Evolutionary conservation across 2,888 invertebrate genomes (phyloP).

Genomic region (Augiades crinisus): DNA sequence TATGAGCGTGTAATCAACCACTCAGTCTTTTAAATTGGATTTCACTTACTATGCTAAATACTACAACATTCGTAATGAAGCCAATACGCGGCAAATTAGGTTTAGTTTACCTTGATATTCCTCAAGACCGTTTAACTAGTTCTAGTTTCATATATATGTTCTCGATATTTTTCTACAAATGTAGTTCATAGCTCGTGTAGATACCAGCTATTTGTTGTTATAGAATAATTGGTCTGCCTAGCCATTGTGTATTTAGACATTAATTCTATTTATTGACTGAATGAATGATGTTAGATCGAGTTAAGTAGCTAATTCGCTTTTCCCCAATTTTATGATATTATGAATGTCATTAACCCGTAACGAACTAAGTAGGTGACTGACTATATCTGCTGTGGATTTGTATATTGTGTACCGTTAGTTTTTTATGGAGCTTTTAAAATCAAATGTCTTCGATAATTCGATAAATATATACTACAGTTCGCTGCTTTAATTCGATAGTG

Average conservation of each 20-base stretch:
- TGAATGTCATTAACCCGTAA: not conserved
- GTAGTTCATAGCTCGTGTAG: no score
- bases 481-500: no score
- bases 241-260: not conserved
- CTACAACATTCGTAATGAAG: constrained; percentile 15
- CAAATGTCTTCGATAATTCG: not conserved
- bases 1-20: not conserved
- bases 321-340: not conserved
- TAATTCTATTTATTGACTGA: constrained; percentile 34
- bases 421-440: no score
- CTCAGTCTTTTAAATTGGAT: constrained; percentile 6
- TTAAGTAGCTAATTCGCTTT: constrained; percentile 20
- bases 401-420: not conserved
- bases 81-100: constrained; percentile 13
- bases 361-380: not conserved
- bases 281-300: constrained; percentile 12
- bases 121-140: constrained; percentile 13
- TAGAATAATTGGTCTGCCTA: not conserved
- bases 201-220: no score
- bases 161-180: no score
- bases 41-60: constrained; percentile 13
- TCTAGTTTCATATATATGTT: no score
- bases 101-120: constrained; percentile 1
- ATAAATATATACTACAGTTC: no score
- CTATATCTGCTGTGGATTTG: not conserved